Evolutionary conservation across 1,140 invertebrate genomes (phyloP).

Genomic region (Ips nitidus): DNA sequence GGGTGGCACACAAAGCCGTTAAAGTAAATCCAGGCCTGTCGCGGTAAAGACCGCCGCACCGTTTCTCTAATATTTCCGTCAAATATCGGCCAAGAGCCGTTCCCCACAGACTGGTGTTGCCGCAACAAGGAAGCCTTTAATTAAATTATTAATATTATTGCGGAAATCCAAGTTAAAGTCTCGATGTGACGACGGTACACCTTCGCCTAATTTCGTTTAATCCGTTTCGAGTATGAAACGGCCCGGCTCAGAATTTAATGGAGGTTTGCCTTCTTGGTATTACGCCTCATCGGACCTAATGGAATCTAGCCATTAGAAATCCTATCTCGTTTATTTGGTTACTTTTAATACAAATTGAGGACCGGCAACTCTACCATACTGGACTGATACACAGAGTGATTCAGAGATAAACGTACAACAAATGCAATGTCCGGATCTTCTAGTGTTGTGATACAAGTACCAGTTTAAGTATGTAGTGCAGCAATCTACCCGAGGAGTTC

Average conservation of each 20-base stretch:
- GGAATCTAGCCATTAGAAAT: too few species aligned
- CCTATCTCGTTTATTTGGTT: too few species aligned
- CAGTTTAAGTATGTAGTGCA: too few species aligned
- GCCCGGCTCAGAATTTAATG: slow-evolving; percentile 21
- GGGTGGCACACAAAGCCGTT: too few species aligned
- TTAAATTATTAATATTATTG: slow-evolving; percentile 32
- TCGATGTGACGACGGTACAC: slow-evolving; percentile 29
- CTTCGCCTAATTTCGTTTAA: slow-evolving; percentile 29
- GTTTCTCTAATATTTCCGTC: background rate
- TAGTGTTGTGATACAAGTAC: too few species aligned
- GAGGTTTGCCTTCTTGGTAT: background rate
- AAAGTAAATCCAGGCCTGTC: background rate
- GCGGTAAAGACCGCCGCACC: background rate
- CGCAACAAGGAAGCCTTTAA: slow-evolving; percentile 26
- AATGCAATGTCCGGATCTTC: too few species aligned
- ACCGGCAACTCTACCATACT: too few species aligned
- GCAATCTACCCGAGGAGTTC: too few species aligned
- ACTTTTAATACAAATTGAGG: too few species aligned
- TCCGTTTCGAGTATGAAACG: slow-evolving; percentile 15
- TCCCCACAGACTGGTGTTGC: slow-evolving; percentile 2
- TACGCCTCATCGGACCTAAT: background rate
- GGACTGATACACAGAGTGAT: too few species aligned
- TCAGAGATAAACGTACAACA: too few species aligned
- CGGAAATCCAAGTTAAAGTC: slow-evolving; percentile 24
- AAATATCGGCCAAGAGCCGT: slow-evolving; percentile 16